Conservation (phyloP, 2,888 invertebrate species). For the Muschampia plurimacula region DNA sequence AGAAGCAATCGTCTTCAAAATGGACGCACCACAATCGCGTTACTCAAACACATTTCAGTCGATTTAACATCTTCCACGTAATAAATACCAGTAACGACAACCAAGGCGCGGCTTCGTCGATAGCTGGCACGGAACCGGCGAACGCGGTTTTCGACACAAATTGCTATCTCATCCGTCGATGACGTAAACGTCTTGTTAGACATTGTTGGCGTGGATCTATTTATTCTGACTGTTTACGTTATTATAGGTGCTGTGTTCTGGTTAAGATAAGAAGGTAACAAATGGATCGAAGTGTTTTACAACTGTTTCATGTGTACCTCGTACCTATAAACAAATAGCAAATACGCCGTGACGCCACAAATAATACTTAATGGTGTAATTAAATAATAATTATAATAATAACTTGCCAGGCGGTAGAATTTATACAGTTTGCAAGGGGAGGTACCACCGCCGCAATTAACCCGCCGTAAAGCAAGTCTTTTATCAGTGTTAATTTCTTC, state of each 20-base stretch:
- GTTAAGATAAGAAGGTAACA: too few relatives aligned
- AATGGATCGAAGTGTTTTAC: too few relatives aligned
- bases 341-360: too few relatives aligned
- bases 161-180: neutral
- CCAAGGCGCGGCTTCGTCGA: neutral
- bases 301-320: too few relatives aligned
- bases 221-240: neutral
- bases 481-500: too few relatives aligned
- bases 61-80: constrained; percentile 28
- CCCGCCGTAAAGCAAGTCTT: too few relatives aligned
- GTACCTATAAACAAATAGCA: too few relatives aligned
- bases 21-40: constrained; percentile 8
- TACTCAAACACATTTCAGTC: constrained; percentile 23
- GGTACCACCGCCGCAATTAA: too few relatives aligned
- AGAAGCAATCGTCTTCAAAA: neutral
- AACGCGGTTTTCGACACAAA: constrained; percentile 3
- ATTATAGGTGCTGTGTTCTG: neutral
- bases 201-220: neutral
- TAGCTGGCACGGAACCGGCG: neutral
- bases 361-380: too few relatives aligned
- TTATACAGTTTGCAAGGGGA: too few relatives aligned
- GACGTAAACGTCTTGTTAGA: constrained; percentile 5
- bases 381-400: too few relatives aligned
- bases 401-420: too few relatives aligned
- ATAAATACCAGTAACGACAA: constrained; percentile 23